These are phyloP conservation scores for Pteropus alecto DNA, from an alignment of 2,113 vertebrate genomes.

Conservation along the genomic window DNA sequence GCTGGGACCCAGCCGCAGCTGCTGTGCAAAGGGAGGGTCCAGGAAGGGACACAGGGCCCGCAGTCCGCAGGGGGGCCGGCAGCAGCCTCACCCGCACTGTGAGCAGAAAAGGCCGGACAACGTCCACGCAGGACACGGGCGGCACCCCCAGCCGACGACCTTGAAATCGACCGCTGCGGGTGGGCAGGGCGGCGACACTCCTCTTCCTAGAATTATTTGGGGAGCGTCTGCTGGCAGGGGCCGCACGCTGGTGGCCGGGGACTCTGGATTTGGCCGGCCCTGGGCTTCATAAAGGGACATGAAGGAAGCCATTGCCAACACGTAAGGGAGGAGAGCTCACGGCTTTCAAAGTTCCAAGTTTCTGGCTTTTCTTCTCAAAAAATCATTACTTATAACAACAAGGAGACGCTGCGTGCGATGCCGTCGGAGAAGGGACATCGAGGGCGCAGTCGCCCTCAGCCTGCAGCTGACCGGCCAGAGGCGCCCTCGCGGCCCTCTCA, in stretches of 20 bases:
- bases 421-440: not conserved
- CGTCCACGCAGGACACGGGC: not conserved
- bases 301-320: not conserved
- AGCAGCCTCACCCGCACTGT: not conserved
- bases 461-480: not conserved
- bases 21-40: not conserved
- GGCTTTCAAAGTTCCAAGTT: not conserved
- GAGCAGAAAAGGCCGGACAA: constrained; percentile 36
- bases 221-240: not conserved
- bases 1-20: not conserved
- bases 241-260: not conserved
- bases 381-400: not conserved
- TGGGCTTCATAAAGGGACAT: not conserved
- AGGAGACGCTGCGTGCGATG: not conserved
- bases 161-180: not conserved
- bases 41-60: not conserved
- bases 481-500: not conserved
- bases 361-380: not conserved
- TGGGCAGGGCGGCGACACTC: not conserved
- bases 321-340: not conserved
- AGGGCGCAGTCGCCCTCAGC: not conserved
- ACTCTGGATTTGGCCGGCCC: not conserved
- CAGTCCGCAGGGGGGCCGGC: not conserved
- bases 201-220: not conserved
- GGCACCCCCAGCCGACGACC: not conserved